Base-by-base conservation (phyloP, 2,888 invertebrate genomes). In the Podotricha telesiphe region DNA sequence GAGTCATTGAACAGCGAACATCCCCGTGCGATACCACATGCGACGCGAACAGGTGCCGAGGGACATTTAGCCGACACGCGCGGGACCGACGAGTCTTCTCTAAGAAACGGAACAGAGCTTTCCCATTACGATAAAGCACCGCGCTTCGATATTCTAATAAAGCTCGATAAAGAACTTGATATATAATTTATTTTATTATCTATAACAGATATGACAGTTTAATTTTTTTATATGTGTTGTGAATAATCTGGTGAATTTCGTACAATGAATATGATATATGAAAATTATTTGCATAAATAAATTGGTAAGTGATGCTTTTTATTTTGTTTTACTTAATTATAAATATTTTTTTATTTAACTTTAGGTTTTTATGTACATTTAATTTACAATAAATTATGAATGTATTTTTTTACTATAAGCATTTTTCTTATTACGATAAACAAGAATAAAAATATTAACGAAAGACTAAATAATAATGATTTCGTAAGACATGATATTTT, bases 61-160 rank as follows among this genome's bases (percentile, higher is more conserved):
- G 81, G 89, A 86, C 91, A 91, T 89, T 91, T 90, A 88, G 80
- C 81, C 84, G 83, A 86, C 86, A 85, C 84, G 81, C 91, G 88
- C 85, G 86, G 88, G 75, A 79, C 83, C 79, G 84, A 80, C 82
- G 84, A 86, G 90, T 85, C 86, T 82, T 67, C 75, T 75, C 74
- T 73, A 64, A 28, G 22, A 42, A 17, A 70, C 67, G 42, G 69
- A 61, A 67, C 70, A n/a, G 42, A 59, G 17, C 59, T 59, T 59
- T 28, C 34, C 48, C 34, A 42, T 55, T 17, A 66, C 56, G 55
- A 68, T 68, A 61, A 55, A 59, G 37, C 64, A 68, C 56, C 53
- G 51, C 42, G 50, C 34, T 37, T 53, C n/a, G 1, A 15, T 4
- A 11, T 55, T 53, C 17, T 22, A 0, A 34, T 7, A n/a, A 28